These are phyloP conservation scores for Xenentodon cancila DNA, from an alignment of 2,797 vertebrate species.

Conservation along the genomic window DNA sequence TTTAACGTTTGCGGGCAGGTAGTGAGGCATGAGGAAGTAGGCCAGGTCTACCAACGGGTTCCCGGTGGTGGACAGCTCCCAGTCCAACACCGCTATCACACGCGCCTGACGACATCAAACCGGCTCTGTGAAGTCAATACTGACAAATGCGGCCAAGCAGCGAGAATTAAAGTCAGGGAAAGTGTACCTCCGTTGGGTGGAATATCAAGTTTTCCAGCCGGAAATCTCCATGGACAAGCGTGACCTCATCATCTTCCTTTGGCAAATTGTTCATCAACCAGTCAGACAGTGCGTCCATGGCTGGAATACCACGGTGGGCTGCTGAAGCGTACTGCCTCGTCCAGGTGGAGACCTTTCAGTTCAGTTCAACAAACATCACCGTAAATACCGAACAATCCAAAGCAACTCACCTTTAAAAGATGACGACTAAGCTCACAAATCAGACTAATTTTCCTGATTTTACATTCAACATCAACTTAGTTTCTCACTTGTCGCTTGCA, in stretches of 20 bases:
- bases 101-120: slow-evolving; percentile 78
- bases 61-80: slow-evolving; percentile 94
- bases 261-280: slow-evolving; percentile 91
- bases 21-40: slow-evolving; percentile 82
- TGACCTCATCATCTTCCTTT: slow-evolving; percentile 81
- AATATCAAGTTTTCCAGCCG: slow-evolving; percentile 92
- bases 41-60: slow-evolving; percentile 90
- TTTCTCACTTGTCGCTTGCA: slow-evolving; percentile 90
- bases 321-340: slow-evolving; percentile 89
- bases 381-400: too few species aligned
- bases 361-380: too few species aligned
- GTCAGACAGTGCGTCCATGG: slow-evolving; percentile 86
- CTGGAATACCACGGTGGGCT: slow-evolving; percentile 86
- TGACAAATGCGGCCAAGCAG: not conserved
- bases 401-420: not conserved
- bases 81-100: slow-evolving; percentile 91
- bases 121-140: not conserved
- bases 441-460: not conserved
- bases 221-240: slow-evolving; percentile 92
- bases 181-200: slow-evolving; percentile 90
- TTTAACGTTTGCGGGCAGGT: slow-evolving; percentile 75
- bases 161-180: not conserved
- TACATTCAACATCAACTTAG: not conserved
- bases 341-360: slow-evolving; percentile 91
- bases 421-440: not conserved